Evolutionary conservation across 2,888 invertebrate species (phyloP), one percentile per base, ranked within the genome.

Genomic region (Melikaiella ostensackeni): DNA sequence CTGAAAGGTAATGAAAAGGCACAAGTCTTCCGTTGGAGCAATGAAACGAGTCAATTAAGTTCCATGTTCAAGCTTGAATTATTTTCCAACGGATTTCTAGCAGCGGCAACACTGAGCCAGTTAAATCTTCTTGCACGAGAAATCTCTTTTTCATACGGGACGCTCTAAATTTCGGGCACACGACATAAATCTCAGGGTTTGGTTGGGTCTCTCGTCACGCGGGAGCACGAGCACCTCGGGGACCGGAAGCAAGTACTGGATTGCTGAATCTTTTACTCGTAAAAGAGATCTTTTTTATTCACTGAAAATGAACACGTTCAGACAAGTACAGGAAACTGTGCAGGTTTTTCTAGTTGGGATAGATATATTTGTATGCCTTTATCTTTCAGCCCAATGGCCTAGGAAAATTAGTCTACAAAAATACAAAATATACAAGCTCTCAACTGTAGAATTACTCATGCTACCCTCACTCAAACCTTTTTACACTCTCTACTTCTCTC

Each of bases 191-290:
- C 30, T 70, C 70, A 27, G 30, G 70, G 30, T 70, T 59, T 70
- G 21, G 70, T 50, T 46, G 27, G 50, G 46, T 46, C 27, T 70
- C 27, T 33, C n/a, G 70, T 50, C 46, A 46, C 27, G 46, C 66
- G 46, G 66, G 66, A 66, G 13, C 21, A 50, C 30, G 70, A 70
- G 70, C 33, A 70, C 70, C 30, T 50, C 30, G 16, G 64, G 64
- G 27, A 66, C 66, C 66, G 66, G 66, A 66, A 66, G 46, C 27
- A 66, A 66, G 66, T 24, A 27, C 16, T 13, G 21, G 42, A 64
- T 42, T 42, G 64, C 42, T 66, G 66, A 66, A 66, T 66, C 66
- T 66, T 66, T 66, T 46, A 66, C 42, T 66, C 66, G 46, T 70
- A 50, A 70, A 70, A 70, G n/a, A 50, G 30, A 27, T 50, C 21